These are phyloP conservation scores for Drosophila barbarae DNA, from an alignment of 2,888 invertebrate genomes.

Conservation along the genomic window DNA sequence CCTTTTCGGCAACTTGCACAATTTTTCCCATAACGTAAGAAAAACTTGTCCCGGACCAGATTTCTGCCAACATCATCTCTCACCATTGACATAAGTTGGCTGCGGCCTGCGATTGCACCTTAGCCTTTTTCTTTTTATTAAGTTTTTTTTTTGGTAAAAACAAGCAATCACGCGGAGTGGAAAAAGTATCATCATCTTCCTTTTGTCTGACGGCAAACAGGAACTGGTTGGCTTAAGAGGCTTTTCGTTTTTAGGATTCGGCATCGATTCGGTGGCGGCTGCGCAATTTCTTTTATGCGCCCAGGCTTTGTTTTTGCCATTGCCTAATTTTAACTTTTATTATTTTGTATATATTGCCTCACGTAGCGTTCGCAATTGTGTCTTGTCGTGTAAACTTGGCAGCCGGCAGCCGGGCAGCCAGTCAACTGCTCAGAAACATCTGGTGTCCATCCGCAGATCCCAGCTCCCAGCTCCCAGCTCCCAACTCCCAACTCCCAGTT, in stretches of 20 bases:
- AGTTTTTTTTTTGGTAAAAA: constrained; percentile 24
- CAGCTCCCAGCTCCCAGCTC: constrained; percentile 32
- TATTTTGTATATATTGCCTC: constrained; percentile 45
- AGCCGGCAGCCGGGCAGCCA: constrained; percentile 32
- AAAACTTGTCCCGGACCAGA: constrained; percentile 64
- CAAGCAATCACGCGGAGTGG: constrained; percentile 9
- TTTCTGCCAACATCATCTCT: constrained; percentile 51
- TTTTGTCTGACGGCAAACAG: constrained; percentile 65
- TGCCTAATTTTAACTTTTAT: constrained; percentile 61
- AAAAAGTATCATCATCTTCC: constrained; percentile 65
- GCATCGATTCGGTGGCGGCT: constrained; percentile 30
- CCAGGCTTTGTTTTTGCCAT: constrained; percentile 43
- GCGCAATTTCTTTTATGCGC: constrained; percentile 58
- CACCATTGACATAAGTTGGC: constrained; percentile 65
- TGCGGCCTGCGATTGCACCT: constrained; percentile 59
- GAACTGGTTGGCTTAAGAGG: constrained; percentile 55
- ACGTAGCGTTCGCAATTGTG: constrained; percentile 57
- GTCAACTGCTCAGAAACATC: constrained; percentile 57
- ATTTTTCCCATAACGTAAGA: constrained; percentile 43
- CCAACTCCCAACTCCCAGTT: constrained; percentile 15
- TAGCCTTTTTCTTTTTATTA: background rate
- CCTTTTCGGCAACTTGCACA: constrained; percentile 54
- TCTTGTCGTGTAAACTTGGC: constrained; percentile 64
- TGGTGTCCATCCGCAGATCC: constrained; percentile 48
- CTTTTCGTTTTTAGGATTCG: constrained; percentile 31